These are phyloP conservation scores for Pholis gunnellus DNA, from an alignment of 2,113 vertebrate species.

Conservation along the genomic window DNA sequence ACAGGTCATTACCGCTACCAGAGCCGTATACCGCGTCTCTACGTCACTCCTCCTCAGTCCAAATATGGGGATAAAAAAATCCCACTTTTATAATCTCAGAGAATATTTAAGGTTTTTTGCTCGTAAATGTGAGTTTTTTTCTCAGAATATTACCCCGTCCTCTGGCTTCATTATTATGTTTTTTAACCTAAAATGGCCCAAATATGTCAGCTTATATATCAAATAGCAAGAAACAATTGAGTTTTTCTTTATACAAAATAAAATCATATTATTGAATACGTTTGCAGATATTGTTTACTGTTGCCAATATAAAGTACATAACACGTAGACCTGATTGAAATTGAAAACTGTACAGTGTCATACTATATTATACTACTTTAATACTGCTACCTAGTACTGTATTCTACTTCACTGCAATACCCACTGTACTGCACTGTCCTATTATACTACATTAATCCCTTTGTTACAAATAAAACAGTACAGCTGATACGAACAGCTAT, in stretches of 20 bases:
- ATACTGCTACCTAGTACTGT: not conserved
- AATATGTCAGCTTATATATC: not conserved
- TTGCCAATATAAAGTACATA: not conserved
- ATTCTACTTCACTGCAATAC: not conserved
- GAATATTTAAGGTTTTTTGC: not conserved
- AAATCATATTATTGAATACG: not conserved
- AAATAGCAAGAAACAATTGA: not conserved
- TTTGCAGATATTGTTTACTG: not conserved
- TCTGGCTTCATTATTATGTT: too few relatives aligned
- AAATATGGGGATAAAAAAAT: too few relatives aligned
- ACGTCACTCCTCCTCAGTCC: too few relatives aligned
- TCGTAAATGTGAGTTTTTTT: too few relatives aligned
- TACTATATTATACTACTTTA: not conserved
- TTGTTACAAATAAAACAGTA: not conserved
- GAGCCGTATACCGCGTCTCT: too few relatives aligned
- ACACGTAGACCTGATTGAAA: not conserved
- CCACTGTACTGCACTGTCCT: not conserved
- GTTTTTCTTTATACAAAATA: not conserved
- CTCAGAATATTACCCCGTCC: too few relatives aligned
- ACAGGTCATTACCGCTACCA: too few relatives aligned
- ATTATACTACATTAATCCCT: not conserved
- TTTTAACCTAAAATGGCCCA: not conserved
- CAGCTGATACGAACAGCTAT: constrained; percentile 35
- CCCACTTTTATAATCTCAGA: not conserved
- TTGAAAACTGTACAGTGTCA: not conserved